phyloP scores from a whole-genome alignment of 2,113 vertebrate genomes.

The Callopanchax toddi region DNA sequence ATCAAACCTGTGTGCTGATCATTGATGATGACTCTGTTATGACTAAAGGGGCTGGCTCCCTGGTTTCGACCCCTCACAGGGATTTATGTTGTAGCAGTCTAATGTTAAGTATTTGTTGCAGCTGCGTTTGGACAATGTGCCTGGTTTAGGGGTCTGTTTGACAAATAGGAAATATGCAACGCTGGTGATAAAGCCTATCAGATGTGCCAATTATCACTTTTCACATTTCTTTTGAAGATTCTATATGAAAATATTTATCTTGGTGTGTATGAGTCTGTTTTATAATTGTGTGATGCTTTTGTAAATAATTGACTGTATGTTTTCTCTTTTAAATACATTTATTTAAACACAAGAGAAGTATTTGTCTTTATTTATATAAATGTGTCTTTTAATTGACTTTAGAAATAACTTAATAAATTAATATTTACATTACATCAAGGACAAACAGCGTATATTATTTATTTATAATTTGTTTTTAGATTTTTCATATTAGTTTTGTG shows the following conservation, averaged over 20 bases:
- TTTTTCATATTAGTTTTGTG: no score
- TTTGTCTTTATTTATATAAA: conserved; percentile 10
- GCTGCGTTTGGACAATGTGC: conserved; percentile 50
- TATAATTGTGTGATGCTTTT: conserved; percentile 54
- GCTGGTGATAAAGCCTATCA: conserved; percentile 34
- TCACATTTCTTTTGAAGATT: conserved; percentile 39
- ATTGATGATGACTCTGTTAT: conserved; percentile 2
- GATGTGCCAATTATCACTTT: conserved; percentile 73
- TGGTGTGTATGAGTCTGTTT: conserved; percentile 43
- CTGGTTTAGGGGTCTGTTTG: conserved; percentile 44
- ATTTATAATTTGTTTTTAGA: no score
- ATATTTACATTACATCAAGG: no score
- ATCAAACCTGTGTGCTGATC: conserved; percentile 43
- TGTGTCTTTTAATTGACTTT: no score
- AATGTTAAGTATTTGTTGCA: conserved; percentile 23
- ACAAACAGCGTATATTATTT: no score
- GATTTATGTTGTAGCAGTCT: conserved; percentile 35
- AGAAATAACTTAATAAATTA: no score
- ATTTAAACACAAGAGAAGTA: conserved; percentile 38
- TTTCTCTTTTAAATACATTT: conserved; percentile 52
- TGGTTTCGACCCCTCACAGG: conserved; percentile 36
- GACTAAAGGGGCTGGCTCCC: conserved; percentile 74
- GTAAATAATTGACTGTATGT: neutral
- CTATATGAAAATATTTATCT: conserved; percentile 47
- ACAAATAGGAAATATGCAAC: conserved; percentile 48